A percentile compares a stretch with the other conserved stretches of the same genome.
Conservation (phyloP, 1,140 invertebrate species). For the Bombus pyrosoma region DNA sequence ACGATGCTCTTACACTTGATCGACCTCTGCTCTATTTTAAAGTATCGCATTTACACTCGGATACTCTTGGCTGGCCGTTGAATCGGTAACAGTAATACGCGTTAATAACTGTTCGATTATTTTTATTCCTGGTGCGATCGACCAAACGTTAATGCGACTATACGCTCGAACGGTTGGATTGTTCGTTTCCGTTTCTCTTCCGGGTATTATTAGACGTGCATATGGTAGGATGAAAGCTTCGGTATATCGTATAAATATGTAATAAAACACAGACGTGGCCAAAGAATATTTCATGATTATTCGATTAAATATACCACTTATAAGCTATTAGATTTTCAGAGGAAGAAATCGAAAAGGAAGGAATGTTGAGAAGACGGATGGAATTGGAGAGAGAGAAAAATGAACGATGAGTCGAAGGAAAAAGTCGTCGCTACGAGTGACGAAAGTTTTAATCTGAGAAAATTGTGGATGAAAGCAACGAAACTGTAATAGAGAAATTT, state of each 20-base stretch:
- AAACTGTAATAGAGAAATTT: not conserved
- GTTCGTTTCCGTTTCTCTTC: not conserved
- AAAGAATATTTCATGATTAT: not conserved
- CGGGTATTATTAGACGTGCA: not conserved
- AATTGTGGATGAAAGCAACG: too few relatives aligned
- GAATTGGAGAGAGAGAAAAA: too few relatives aligned
- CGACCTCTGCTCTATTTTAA: not conserved
- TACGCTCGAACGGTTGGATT: not conserved
- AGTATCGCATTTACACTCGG: not conserved
- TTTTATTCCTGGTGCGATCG: not conserved
- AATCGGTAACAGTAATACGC: not conserved
- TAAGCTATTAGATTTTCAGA: too few relatives aligned
- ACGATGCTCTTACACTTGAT: not conserved
- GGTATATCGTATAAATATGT: not conserved
- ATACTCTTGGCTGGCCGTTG: not conserved
- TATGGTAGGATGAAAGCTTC: not conserved
- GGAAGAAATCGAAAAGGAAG: too few relatives aligned
- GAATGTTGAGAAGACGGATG: too few relatives aligned
- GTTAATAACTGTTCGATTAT: conserved; percentile 3
- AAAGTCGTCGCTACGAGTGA: not conserved
- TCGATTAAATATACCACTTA: too few relatives aligned
- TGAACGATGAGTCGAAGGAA: too few relatives aligned
- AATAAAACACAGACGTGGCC: too few relatives aligned
- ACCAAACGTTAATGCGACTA: not conserved
- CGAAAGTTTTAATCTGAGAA: not conserved